phyloP scores from a whole-genome alignment of 2,797 vertebrate species.

The Vespertilio murinus region DNA sequence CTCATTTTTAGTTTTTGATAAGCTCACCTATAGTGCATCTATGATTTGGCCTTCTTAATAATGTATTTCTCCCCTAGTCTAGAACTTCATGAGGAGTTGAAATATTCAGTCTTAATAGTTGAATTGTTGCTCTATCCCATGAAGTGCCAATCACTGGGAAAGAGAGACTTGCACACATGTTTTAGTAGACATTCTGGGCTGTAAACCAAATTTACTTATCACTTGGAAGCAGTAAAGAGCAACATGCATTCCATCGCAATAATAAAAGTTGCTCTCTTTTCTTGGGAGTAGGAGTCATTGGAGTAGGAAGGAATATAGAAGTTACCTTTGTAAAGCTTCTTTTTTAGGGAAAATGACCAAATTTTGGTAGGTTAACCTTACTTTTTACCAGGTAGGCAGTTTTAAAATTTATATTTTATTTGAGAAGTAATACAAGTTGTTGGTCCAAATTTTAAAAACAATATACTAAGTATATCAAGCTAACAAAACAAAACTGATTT shows the following conservation, averaged over 20 bases:
- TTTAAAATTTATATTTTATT: conserved; percentile 17
- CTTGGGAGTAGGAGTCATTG: neutral
- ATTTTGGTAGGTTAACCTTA: neutral
- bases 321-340: neutral
- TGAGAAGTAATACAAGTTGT: neutral
- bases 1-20: conserved; percentile 14
- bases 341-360: neutral
- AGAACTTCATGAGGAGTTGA: neutral
- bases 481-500: conserved; percentile 16
- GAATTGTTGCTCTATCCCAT: conserved; percentile 5
- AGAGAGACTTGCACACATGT: neutral
- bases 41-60: neutral
- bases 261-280: neutral
- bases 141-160: neutral
- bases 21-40: neutral
- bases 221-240: conserved; percentile 11
- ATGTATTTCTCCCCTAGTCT: neutral
- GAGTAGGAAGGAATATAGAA: neutral
- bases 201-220: neutral
- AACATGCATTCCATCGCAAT: neutral
- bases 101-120: neutral
- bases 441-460: neutral
- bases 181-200: neutral
- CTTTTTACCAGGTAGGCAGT: neutral
- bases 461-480: neutral